Conservation (phyloP, 2,888 invertebrate species). For the Nephrocerus scutellatus region DNA sequence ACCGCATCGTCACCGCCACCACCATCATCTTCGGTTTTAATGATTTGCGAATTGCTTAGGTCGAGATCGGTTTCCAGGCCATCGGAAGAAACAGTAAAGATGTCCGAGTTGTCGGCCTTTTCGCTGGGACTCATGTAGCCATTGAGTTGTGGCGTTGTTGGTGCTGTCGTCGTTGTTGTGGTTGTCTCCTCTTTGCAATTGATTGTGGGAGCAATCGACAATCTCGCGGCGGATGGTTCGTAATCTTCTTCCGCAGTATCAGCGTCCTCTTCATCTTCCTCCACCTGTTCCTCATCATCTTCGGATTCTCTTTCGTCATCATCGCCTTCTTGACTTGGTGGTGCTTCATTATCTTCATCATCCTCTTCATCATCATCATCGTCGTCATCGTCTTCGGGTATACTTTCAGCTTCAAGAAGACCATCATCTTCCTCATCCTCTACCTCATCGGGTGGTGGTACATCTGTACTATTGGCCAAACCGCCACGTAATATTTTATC, state of each 20-base stretch:
- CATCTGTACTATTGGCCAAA: no score
- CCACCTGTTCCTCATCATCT: constrained; percentile 26
- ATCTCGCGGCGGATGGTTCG: constrained; percentile 17
- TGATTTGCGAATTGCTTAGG: constrained; percentile 37
- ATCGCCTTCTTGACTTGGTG: constrained; percentile 29
- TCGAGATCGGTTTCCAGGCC: constrained; percentile 46
- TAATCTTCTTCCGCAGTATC: constrained; percentile 23
- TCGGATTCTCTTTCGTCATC: constrained; percentile 32
- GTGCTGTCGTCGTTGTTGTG: constrained; percentile 30
- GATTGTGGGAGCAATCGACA: constrained; percentile 10
- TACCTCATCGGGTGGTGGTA: constrained; percentile 29
- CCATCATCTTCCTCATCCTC: constrained; percentile 19
- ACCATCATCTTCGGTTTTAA: constrained; percentile 20
- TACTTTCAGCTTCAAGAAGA: constrained; percentile 14
- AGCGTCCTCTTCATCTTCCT: constrained; percentile 20
- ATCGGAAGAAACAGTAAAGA: constrained; percentile 46
- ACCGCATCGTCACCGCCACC: constrained; percentile 24
- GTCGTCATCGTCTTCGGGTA: constrained; percentile 17
- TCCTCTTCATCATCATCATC: constrained; percentile 7
- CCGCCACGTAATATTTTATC: no score
- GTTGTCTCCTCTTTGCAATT: constrained; percentile 24
- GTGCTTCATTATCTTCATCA: constrained; percentile 22
- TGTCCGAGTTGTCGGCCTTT: constrained; percentile 45
- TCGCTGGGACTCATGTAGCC: constrained; percentile 45
- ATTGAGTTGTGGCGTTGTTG: constrained; percentile 34